Evolutionary conservation across 2,797 vertebrate species (phyloP).

Genomic region (Sebastolobus alascanus): DNA sequence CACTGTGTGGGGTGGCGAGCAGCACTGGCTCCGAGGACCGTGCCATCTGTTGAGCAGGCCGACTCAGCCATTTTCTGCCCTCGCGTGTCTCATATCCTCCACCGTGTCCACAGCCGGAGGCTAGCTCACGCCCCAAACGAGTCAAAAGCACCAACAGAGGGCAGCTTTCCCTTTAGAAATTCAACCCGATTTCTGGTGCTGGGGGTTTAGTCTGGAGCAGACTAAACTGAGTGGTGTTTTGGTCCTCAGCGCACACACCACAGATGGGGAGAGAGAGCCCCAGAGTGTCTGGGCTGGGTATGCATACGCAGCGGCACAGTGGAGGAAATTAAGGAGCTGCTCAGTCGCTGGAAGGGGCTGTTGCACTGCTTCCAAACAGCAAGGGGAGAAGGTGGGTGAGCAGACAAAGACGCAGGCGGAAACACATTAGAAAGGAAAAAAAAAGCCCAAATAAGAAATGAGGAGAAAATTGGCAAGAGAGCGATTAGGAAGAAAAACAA

Average conservation of each 20-base stretch:
- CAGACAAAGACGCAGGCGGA: conserved; percentile 50
- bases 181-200: conserved; percentile 20
- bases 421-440: conserved; percentile 17
- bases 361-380: conserved; percentile 58
- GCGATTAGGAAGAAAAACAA: conserved; percentile 64
- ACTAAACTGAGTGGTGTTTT: conserved; percentile 29
- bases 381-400: conserved; percentile 22
- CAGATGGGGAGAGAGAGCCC: conserved; percentile 47
- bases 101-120: conserved; percentile 63
- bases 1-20: conserved; percentile 49
- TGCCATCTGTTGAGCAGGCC: conserved; percentile 83
- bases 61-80: conserved; percentile 80
- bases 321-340: conserved; percentile 60
- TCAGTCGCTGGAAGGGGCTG: conserved; percentile 54
- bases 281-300: conserved; percentile 48
- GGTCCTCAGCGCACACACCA: conserved; percentile 23
- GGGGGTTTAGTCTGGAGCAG: conserved; percentile 26
- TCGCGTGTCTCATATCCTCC: conserved; percentile 64
- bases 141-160: conserved; percentile 63
- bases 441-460: conserved; percentile 50
- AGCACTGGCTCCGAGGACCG: conserved; percentile 68
- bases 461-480: conserved; percentile 63
- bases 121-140: conserved; percentile 59
- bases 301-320: conserved; percentile 53
- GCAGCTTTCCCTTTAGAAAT: conserved; percentile 47